Evolutionary conservation across 37 sponge, comb jelly and placozoan genomes (phyloP).

Genomic region (Halichondria panicea): DNA sequence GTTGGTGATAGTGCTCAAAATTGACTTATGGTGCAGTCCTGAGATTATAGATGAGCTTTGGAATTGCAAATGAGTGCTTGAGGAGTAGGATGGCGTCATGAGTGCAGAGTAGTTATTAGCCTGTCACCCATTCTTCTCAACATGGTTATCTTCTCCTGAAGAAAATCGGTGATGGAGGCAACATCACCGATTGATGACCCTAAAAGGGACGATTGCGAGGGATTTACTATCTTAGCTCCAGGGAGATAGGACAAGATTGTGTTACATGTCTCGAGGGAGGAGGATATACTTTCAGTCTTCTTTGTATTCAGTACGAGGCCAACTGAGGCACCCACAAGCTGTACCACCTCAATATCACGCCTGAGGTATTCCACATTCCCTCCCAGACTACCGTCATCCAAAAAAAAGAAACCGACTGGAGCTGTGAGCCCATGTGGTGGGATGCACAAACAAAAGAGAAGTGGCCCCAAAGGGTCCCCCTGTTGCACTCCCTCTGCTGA

Average conservation of each 20-base stretch:
- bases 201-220: background rate
- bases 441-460: slow-evolving; percentile 23
- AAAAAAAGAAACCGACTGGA: background rate
- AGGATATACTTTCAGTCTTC: too few relatives aligned
- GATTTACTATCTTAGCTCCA: background rate
- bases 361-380: too few relatives aligned
- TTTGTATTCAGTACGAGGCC: too few relatives aligned
- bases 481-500: slow-evolving; percentile 37
- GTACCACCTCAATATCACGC: too few relatives aligned
- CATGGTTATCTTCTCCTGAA: background rate
- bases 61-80: slow-evolving; percentile 40
- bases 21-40: slow-evolving; percentile 43
- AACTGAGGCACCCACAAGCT: too few relatives aligned
- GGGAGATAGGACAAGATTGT: too few relatives aligned
- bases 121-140: background rate
- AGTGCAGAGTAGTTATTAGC: background rate
- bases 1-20: slow-evolving; percentile 24
- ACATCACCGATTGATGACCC: slow-evolving; percentile 8
- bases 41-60: slow-evolving; percentile 40
- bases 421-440: background rate
- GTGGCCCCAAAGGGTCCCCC: slow-evolving; percentile 28
- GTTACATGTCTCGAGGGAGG: too few relatives aligned
- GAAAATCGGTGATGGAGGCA: background rate
- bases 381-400: slow-evolving; percentile 16
- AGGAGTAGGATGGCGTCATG: slow-evolving; percentile 27